Conservation (phyloP, 37 sponge, comb jelly and placozoan species). For the Cliona cf. orientalis region DNA sequence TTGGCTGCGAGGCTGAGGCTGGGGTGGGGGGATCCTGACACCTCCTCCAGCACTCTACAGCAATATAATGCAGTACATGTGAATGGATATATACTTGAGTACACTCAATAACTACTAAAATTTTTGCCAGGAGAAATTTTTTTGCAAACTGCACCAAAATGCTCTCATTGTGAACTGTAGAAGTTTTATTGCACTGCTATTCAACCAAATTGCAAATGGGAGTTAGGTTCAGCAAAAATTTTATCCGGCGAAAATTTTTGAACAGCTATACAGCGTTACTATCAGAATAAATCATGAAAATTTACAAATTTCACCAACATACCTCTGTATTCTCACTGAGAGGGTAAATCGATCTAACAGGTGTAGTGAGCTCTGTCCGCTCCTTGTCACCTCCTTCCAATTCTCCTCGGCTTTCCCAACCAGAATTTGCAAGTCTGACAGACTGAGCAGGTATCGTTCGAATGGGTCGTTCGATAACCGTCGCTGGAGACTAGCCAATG, state of each 20-base stretch:
- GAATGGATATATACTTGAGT: no score
- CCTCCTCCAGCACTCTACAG: slow-evolving; percentile 1
- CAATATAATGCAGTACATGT: no score
- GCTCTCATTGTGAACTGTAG: not conserved
- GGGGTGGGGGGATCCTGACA: not conserved
- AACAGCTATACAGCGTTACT: no score
- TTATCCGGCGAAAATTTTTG: no score
- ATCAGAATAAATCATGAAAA: not conserved
- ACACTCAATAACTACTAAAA: no score
- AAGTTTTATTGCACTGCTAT: not conserved
- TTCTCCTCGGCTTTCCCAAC: slow-evolving; percentile 44
- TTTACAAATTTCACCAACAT: not conserved
- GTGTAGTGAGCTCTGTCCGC: slow-evolving; percentile 39
- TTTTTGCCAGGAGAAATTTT: no score
- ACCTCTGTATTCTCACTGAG: slow-evolving; percentile 76
- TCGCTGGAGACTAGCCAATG: not conserved
- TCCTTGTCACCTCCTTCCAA: slow-evolving; percentile 10
- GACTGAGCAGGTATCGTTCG: slow-evolving; percentile 64
- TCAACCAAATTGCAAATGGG: no score
- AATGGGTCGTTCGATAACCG: slow-evolving; percentile 13
- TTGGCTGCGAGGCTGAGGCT: slow-evolving; percentile 48
- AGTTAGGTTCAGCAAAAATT: no score
- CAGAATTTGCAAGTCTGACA: slow-evolving; percentile 81
- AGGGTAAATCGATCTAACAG: slow-evolving; percentile 84
- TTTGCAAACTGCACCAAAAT: not conserved